Evolutionary conservation across 2,797 vertebrate species (phyloP).

Genomic region (Myotis vivesi): DNA sequence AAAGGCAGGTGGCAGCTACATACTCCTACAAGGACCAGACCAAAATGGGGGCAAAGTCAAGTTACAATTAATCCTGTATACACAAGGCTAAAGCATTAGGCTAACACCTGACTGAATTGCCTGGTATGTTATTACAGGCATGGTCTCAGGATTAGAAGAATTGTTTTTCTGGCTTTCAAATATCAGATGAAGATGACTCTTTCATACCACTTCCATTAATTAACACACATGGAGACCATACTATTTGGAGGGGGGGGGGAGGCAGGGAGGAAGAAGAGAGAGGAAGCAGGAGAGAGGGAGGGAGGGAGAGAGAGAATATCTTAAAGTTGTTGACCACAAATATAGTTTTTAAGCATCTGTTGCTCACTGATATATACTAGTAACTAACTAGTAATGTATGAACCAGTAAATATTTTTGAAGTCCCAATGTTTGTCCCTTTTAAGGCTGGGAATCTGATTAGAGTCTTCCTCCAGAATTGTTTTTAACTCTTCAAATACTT

Average conservation of each 20-base stretch:
- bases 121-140: background rate
- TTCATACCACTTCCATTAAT: background rate
- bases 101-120: background rate
- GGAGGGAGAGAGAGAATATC: background rate
- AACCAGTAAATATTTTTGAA: background rate
- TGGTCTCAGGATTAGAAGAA: background rate
- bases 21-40: background rate
- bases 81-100: background rate
- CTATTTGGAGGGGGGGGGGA: background rate
- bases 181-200: background rate
- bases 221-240: background rate
- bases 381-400: background rate
- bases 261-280: too few species aligned
- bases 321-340: background rate
- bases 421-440: background rate
- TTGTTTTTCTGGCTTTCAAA: background rate
- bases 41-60: conserved; percentile 1
- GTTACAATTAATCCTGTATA: background rate
- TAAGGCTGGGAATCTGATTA: background rate
- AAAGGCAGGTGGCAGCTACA: background rate
- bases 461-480: background rate
- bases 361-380: background rate
- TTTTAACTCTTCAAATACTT: background rate
- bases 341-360: background rate
- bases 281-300: too few species aligned